Evolutionary conservation across 1,140 invertebrate genomes (phyloP).

Genomic region (Cephus cinctus): DNA sequence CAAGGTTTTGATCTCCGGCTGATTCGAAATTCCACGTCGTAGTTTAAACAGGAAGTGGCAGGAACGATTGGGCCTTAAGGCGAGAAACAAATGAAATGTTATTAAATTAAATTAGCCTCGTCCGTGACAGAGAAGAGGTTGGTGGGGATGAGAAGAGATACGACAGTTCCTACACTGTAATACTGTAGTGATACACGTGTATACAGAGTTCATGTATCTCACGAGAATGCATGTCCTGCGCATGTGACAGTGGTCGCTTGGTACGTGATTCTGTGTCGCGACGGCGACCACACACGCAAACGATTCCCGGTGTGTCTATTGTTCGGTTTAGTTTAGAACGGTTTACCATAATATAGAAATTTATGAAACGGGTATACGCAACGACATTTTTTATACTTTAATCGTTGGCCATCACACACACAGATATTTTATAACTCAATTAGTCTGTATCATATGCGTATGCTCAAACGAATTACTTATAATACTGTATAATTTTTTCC

Average conservation of each 20-base stretch:
- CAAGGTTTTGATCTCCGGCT: background rate
- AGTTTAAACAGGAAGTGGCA: background rate
- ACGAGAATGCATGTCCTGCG: too few species aligned
- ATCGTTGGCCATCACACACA: slow-evolving; percentile 1
- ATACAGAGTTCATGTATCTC: too few species aligned
- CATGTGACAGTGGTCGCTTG: slow-evolving; percentile 21
- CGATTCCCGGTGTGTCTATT: too few species aligned
- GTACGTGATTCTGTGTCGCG: slow-evolving; percentile 19
- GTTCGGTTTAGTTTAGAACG: too few species aligned
- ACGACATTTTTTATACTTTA: slow-evolving; percentile 15
- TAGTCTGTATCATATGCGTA: background rate
- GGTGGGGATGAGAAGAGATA: slow-evolving; percentile 10
- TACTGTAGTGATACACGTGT: too few species aligned
- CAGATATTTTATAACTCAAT: slow-evolving; percentile 1
- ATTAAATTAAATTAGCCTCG: slow-evolving; percentile 36
- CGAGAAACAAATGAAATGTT: slow-evolving; percentile 34
- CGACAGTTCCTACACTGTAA: too few species aligned
- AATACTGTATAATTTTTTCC: too few species aligned
- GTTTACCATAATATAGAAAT: too few species aligned
- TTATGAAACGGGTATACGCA: slow-evolving; percentile 8
- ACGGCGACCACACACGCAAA: too few species aligned
- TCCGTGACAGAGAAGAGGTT: slow-evolving; percentile 20
- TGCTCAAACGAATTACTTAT: slow-evolving; percentile 9
- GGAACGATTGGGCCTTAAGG: background rate
- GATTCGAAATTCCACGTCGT: background rate